Conservation (phyloP, 2,888 invertebrate genomes). For the Capitulum mitella region DNA sequence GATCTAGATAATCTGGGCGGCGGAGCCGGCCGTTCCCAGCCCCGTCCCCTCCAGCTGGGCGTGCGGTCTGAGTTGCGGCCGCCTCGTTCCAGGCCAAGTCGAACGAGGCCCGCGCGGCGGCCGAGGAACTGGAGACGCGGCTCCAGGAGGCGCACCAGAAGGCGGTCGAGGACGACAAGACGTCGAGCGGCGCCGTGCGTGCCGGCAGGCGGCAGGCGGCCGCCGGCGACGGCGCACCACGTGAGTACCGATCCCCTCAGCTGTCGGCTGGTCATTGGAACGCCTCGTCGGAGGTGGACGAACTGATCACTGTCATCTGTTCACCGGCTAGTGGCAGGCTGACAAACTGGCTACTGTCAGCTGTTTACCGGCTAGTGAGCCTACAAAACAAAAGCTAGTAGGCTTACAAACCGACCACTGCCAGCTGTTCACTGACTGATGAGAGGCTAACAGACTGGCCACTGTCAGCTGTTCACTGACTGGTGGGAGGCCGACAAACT, state of each 20-base stretch:
- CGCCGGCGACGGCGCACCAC: neutral
- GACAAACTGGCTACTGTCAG: neutral
- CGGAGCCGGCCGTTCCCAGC: too few species aligned
- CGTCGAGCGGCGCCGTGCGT: neutral
- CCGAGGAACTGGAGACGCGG: neutral
- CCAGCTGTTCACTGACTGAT: neutral
- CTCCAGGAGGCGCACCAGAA: neutral
- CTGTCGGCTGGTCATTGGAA: neutral
- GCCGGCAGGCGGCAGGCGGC: too few species aligned
- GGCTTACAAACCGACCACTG: too few species aligned
- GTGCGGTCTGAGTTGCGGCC: too few species aligned
- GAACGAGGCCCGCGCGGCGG: neutral
- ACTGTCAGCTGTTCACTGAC: neutral
- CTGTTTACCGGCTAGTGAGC: too few species aligned
- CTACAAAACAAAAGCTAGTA: too few species aligned
- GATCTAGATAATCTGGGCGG: neutral
- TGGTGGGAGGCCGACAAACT: neutral
- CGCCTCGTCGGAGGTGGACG: neutral
- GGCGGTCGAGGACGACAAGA: conserved; percentile 20
- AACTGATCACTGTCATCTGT: neutral
- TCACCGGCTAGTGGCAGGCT: neutral
- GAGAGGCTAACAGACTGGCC: neutral
- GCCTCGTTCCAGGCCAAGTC: neutral
- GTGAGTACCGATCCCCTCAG: neutral
- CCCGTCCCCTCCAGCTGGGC: too few species aligned